Percentiles rank a stretch among this genome's conserved stretches.
Conservation (phyloP, 2,888 invertebrate genomes). For the Eustalomyia histrio region DNA sequence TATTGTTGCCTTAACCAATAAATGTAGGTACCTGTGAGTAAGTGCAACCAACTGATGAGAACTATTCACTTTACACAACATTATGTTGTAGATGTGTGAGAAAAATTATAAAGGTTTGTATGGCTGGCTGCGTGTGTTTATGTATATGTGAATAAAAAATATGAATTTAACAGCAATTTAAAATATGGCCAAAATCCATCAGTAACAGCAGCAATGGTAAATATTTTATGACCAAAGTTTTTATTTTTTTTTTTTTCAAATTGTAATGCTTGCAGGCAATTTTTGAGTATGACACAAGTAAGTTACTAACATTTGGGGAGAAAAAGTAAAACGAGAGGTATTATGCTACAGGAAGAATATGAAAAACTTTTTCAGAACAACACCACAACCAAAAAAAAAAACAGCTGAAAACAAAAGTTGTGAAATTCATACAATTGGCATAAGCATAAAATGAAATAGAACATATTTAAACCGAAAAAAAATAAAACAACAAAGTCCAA, state of each 20-base stretch:
- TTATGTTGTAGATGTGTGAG: not conserved
- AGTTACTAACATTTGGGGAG: not conserved
- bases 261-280: not conserved
- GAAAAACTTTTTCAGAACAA: constrained; percentile 21
- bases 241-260: not conserved
- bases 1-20: too few relatives aligned
- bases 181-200: constrained; percentile 53
- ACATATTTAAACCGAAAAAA: constrained; percentile 24
- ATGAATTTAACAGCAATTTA: constrained; percentile 30
- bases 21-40: too few relatives aligned
- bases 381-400: constrained; percentile 30
- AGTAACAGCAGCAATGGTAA: constrained; percentile 41
- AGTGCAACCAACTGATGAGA: too few relatives aligned
- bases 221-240: constrained; percentile 55
- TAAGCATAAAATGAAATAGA: constrained; percentile 35
- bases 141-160: not conserved
- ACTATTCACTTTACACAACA: too few relatives aligned
- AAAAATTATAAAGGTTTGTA: not conserved
- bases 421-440: constrained; percentile 20
- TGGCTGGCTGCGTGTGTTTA: not conserved
- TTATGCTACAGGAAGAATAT: not conserved
- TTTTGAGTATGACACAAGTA: not conserved
- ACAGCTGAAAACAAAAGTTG: not conserved
- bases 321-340: not conserved
- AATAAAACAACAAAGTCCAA: constrained; percentile 32